Percentiles rank a stretch among this genome's conserved stretches.
These are phyloP conservation scores for Strigamia crassipes DNA, from an alignment of 2,888 invertebrate species.

Conservation along the genomic window DNA sequence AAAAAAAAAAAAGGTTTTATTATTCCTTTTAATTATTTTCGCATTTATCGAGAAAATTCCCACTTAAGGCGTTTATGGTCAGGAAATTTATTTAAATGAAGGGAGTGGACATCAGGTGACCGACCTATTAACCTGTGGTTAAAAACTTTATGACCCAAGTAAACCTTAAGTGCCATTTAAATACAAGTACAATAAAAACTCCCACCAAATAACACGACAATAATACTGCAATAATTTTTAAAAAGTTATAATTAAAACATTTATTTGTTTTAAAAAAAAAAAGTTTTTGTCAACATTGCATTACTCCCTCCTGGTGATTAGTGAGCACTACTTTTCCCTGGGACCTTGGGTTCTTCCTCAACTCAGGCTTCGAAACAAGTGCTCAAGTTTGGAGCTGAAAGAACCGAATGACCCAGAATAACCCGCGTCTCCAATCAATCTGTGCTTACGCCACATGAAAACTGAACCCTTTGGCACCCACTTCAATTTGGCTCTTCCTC, in stretches of 20 bases:
- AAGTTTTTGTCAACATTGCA: not conserved
- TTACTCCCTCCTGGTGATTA: constrained; percentile 20
- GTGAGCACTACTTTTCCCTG: constrained; percentile 22
- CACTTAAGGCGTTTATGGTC: constrained; percentile 1
- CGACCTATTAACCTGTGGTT: constrained; percentile 40
- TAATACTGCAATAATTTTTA: not conserved
- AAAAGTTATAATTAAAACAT: not conserved
- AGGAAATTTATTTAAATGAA: constrained; percentile 10
- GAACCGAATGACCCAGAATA: constrained; percentile 40
- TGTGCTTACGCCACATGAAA: constrained; percentile 37
- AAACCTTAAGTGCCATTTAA: not conserved
- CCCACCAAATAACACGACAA: not conserved
- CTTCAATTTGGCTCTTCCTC: constrained; percentile 31
- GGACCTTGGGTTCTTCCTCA: constrained; percentile 28
- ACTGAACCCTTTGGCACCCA: constrained; percentile 34
- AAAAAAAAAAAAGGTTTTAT: not conserved
- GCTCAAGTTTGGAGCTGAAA: constrained; percentile 32
- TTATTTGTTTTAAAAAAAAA: not conserved
- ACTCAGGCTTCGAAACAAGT: constrained; percentile 14
- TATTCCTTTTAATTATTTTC: constrained; percentile 6
- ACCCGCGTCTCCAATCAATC: constrained; percentile 36
- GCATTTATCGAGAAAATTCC: not conserved
- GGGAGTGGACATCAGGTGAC: constrained; percentile 37
- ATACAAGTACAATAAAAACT: not conserved
- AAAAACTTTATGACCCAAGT: constrained; percentile 39